Percentiles rank a stretch among this genome's conserved stretches.
Conservation (phyloP, 1,140 invertebrate species). For the Sycophila sp. region DNA sequence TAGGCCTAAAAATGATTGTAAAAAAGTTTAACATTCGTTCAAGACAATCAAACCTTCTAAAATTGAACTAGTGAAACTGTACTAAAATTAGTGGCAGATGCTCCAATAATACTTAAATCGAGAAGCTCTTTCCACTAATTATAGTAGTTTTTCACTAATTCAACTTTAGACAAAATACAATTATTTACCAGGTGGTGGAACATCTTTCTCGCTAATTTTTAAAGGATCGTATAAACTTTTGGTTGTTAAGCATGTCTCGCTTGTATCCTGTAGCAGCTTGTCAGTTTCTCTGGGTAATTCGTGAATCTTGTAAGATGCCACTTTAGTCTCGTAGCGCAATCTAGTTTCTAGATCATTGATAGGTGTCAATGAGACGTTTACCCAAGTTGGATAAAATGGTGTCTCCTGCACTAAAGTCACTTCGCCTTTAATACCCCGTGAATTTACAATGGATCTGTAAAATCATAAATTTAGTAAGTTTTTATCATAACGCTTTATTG, state of each 20-base stretch:
- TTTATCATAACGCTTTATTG: not conserved
- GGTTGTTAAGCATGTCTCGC: constrained; percentile 72
- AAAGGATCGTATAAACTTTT: constrained; percentile 78
- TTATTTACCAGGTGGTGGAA: constrained; percentile 73
- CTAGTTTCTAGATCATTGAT: constrained; percentile 73
- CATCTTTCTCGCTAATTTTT: constrained; percentile 65
- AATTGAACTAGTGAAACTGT: not conserved
- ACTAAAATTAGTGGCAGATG: no score
- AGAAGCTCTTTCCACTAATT: no score
- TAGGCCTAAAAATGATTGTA: constrained; percentile 69
- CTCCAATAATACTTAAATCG: no score
- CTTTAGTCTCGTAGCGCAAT: constrained; percentile 70
- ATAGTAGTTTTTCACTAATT: not conserved
- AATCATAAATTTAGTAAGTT: constrained; percentile 3
- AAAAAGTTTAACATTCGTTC: not conserved
- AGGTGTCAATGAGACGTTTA: constrained; percentile 77
- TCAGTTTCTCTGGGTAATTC: constrained; percentile 73
- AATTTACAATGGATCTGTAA: constrained; percentile 78
- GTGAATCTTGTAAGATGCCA: constrained; percentile 75
- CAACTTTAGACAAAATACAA: not conserved
- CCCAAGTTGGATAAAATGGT: constrained; percentile 84
- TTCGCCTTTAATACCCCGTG: constrained; percentile 83
- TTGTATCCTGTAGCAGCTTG: constrained; percentile 60
- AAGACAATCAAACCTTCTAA: not conserved
- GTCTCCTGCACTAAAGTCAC: constrained; percentile 84